phyloP scores from a whole-genome alignment of 1,140 invertebrate genomes.

The Popillia japonica region DNA sequence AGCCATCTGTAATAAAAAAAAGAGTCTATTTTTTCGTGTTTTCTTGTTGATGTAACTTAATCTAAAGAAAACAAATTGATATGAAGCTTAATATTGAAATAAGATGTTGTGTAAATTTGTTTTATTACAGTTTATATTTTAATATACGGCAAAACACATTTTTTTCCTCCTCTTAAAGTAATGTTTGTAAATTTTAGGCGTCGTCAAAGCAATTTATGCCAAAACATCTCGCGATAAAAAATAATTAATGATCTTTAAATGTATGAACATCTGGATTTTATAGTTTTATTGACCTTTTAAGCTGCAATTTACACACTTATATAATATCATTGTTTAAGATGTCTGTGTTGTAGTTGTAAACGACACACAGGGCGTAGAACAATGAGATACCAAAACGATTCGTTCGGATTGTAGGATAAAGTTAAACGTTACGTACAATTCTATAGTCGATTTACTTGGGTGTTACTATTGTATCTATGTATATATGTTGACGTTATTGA shows the following conservation, averaged over 20 bases:
- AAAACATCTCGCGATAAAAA: slow-evolving; percentile 14
- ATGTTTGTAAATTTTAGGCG: slow-evolving; percentile 10
- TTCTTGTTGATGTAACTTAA: not conserved
- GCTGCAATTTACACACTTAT: not conserved
- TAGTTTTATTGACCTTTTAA: slow-evolving; percentile 4
- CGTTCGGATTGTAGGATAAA: no score
- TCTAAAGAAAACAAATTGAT: slow-evolving; percentile 7
- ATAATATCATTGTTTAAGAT: not conserved
- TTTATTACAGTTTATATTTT: slow-evolving; percentile 2
- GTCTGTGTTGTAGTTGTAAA: no score
- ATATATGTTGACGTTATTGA: no score
- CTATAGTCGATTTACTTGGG: no score
- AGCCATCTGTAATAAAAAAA: slow-evolving; percentile 54
- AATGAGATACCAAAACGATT: no score
- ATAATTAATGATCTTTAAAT: slow-evolving; percentile 18
- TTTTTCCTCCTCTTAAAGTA: not conserved
- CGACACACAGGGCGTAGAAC: no score
- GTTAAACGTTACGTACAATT: no score
- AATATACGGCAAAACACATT: not conserved
- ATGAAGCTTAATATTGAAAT: not conserved
- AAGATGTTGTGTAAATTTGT: not conserved
- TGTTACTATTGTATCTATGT: no score
- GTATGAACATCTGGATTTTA: slow-evolving; percentile 3
- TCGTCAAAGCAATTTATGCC: not conserved
- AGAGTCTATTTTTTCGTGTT: not conserved